Conservation (phyloP, 2,797 vertebrate species). For the Mycteria americana region DNA sequence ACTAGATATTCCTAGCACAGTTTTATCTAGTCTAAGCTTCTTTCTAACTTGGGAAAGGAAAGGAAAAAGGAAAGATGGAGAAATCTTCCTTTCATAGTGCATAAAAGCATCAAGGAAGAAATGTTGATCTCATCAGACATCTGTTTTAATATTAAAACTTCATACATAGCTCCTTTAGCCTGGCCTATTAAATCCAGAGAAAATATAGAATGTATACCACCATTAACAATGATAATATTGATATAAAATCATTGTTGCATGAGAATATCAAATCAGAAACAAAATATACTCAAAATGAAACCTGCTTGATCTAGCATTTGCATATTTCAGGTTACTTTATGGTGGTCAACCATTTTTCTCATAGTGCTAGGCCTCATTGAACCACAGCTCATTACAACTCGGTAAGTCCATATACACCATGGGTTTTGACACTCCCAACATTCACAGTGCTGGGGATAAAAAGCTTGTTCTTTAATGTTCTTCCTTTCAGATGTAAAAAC, state of each 20-base stretch:
- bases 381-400: neutral
- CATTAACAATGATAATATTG: neutral
- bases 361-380: neutral
- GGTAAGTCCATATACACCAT: neutral
- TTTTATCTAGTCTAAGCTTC: neutral
- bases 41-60: neutral
- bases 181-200: neutral
- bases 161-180: neutral
- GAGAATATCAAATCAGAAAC: neutral
- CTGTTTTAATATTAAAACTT: neutral
- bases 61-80: neutral
- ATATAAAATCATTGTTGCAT: neutral
- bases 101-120: neutral
- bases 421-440: neutral
- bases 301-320: neutral
- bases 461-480: neutral
- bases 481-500: neutral
- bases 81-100: neutral
- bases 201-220: neutral
- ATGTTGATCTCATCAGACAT: neutral
- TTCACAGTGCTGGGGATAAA: neutral
- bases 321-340: neutral
- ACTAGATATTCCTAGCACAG: neutral
- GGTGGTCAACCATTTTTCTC: neutral
- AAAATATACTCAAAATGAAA: neutral